Evolutionary conservation across 2,113 vertebrate species (phyloP).

Genomic region (Myiozetetes cayanensis): DNA sequence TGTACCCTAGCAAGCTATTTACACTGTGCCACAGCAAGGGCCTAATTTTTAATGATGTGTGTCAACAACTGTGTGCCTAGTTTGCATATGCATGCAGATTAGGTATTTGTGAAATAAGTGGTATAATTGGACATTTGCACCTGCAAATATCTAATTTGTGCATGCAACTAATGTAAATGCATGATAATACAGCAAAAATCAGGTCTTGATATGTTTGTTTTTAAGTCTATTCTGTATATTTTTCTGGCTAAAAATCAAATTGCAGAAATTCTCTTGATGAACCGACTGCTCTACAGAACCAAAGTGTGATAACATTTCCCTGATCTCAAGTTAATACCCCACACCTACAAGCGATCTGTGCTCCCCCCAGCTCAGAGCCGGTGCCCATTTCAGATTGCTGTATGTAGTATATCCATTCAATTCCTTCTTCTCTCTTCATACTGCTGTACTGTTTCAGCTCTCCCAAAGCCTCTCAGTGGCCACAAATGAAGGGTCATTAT

Average conservation of each 20-base stretch:
- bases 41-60: constrained; percentile 69
- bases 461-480: background rate
- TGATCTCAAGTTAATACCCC: background rate
- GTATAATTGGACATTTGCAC: constrained; percentile 68
- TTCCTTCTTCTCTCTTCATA: background rate
- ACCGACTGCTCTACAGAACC: background rate
- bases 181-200: constrained; percentile 18
- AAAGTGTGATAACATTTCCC: background rate
- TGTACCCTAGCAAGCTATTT: constrained; percentile 62
- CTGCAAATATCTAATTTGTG: constrained; percentile 60
- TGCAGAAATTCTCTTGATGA: background rate
- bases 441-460: background rate
- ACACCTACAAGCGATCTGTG: background rate
- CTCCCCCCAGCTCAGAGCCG: background rate
- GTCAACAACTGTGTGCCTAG: constrained; percentile 59
- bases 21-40: constrained; percentile 66
- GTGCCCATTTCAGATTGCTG: background rate
- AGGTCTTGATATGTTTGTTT: background rate
- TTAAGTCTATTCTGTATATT: background rate
- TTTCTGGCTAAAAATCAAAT: background rate
- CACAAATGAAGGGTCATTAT: background rate
- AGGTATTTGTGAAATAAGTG: constrained; percentile 66
- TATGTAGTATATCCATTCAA: background rate
- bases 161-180: constrained; percentile 34
- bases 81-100: constrained; percentile 67